Evolutionary conservation across 1,140 invertebrate genomes (phyloP).

Genomic region (Batillaria attramentaria): DNA sequence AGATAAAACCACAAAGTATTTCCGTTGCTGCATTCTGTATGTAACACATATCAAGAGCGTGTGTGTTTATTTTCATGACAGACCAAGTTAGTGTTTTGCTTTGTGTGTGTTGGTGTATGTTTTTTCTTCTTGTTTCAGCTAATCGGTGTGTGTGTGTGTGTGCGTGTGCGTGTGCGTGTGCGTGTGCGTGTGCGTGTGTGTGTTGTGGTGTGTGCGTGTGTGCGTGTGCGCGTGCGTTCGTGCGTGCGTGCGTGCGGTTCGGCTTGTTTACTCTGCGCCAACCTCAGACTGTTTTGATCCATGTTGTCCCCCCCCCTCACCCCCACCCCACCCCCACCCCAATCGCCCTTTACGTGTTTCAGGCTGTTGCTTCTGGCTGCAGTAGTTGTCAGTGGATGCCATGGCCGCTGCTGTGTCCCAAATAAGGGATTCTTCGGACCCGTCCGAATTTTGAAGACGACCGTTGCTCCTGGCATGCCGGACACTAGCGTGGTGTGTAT

Average conservation of each 20-base stretch:
- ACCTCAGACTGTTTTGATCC: too few relatives aligned
- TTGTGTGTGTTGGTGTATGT: not conserved
- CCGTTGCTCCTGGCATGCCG: not conserved
- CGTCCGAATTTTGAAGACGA: not conserved
- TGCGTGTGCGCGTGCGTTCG: not conserved
- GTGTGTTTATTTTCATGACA: too few relatives aligned
- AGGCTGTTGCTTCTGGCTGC: too few relatives aligned
- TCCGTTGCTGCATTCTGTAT: too few relatives aligned
- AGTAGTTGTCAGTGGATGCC: not conserved
- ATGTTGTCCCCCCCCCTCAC: too few relatives aligned
- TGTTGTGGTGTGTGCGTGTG: not conserved
- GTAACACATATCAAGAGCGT: too few relatives aligned
- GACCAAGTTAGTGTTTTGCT: not conserved
- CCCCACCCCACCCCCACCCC: too few relatives aligned
- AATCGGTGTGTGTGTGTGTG: too few relatives aligned
- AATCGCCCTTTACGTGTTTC: too few relatives aligned
- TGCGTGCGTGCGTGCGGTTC: not conserved
- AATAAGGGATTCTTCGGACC: slow-evolving; percentile 3
- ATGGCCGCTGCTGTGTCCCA: not conserved
- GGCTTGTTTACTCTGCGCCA: too few relatives aligned
- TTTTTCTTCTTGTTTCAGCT: not conserved
- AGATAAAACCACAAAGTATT: too few relatives aligned
- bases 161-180: too few relatives aligned
- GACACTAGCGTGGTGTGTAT: slow-evolving; percentile 2
- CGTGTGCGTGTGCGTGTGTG: not conserved